These are phyloP conservation scores for Remorina albescens DNA, from an alignment of 2,797 vertebrate genomes.

Conservation along the genomic window DNA sequence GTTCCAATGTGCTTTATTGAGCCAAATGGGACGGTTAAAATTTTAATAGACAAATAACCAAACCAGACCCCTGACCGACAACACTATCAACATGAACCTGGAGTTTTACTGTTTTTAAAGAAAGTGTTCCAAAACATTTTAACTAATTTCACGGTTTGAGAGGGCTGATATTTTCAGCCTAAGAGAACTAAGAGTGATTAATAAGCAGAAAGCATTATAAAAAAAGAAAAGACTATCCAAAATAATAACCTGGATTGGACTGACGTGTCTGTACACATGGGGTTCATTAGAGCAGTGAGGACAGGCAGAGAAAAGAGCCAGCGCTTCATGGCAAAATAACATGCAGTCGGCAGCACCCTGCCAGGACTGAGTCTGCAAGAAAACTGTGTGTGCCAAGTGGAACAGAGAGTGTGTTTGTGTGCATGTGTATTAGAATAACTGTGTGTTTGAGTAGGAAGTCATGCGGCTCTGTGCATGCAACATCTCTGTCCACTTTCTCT, in stretches of 20 bases:
- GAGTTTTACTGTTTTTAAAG: constrained; percentile 5
- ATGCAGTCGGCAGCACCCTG: constrained; percentile 48
- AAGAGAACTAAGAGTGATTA: background rate
- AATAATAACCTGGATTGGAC: constrained; percentile 2
- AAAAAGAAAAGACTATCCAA: background rate
- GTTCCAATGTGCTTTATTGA: constrained; percentile 6
- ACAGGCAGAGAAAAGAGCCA: constrained; percentile 42
- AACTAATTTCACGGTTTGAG: background rate
- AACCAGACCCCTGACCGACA: background rate
- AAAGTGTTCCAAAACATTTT: background rate
- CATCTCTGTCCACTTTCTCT: constrained; percentile 59
- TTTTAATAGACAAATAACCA: background rate
- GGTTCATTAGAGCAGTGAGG: constrained; percentile 38
- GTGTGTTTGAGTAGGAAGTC: constrained; percentile 64
- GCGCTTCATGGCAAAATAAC: constrained; percentile 56
- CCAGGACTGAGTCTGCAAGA: constrained; percentile 42
- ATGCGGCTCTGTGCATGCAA: constrained; percentile 53
- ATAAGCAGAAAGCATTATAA: background rate
- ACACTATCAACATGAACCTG: background rate
- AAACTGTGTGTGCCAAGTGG: constrained; percentile 25
- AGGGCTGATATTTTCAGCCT: background rate
- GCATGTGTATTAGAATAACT: constrained; percentile 32
- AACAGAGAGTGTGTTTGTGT: constrained; percentile 44
- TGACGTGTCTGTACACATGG: background rate
- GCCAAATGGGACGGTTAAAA: background rate